Evolutionary conservation across 2,113 vertebrate species (phyloP).

Genomic region (Phaethon lepturus): DNA sequence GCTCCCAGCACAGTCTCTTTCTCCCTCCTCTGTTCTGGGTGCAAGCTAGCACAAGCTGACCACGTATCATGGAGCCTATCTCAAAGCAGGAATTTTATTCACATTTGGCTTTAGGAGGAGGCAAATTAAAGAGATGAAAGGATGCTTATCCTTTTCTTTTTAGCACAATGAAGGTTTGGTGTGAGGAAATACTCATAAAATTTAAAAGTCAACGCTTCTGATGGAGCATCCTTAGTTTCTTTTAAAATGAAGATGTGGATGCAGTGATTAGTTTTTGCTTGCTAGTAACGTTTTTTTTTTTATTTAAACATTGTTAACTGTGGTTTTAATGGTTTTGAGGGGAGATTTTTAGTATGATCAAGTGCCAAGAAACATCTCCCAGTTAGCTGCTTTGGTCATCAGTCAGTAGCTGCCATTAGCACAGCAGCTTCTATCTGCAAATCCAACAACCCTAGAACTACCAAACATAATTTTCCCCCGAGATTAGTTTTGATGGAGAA

Average conservation of each 20-base stretch:
- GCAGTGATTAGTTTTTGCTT: neutral
- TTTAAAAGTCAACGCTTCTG: neutral
- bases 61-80: neutral
- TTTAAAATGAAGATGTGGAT: neutral
- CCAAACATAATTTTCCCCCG: neutral
- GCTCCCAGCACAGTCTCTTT: neutral
- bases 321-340: neutral
- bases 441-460: conserved; percentile 23
- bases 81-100: neutral
- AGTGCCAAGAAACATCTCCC: conserved; percentile 28
- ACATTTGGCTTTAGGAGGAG: neutral
- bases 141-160: neutral
- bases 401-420: conserved; percentile 21
- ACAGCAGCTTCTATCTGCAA: conserved; percentile 24
- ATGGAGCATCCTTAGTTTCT: neutral
- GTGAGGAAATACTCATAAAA: neutral
- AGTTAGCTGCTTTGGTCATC: neutral
- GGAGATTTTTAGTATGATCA: neutral
- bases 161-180: neutral
- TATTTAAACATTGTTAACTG: neutral
- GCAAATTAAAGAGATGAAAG: neutral
- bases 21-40: neutral
- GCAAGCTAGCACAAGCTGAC: neutral
- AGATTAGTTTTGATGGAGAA: conserved; percentile 24
- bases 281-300: neutral